A percentile compares a stretch with the other conserved stretches of the same genome.
These are phyloP conservation scores for Gryllus longicercus DNA, from an alignment of 2,888 invertebrate species.

Conservation along the genomic window DNA sequence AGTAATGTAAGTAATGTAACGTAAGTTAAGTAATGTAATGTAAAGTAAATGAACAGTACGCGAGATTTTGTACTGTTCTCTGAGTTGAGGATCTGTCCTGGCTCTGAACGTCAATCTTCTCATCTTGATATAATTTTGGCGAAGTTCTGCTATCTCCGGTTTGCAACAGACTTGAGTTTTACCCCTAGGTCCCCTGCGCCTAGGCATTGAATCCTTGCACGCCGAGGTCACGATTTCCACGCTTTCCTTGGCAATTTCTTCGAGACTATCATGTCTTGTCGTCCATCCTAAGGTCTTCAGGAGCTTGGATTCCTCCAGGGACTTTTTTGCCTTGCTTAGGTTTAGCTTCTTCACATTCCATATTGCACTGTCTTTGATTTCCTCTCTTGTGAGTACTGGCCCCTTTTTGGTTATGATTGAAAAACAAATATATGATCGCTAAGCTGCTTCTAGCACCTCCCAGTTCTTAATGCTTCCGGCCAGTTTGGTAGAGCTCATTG, in stretches of 20 bases:
- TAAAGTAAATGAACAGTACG: neutral
- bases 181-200: neutral
- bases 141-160: neutral
- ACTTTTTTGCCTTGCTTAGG: neutral
- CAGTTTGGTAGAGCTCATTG: neutral
- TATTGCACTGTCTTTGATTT: neutral
- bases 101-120: neutral
- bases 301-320: neutral
- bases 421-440: neutral
- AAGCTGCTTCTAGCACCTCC: neutral
- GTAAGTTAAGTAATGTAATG: too few relatives aligned
- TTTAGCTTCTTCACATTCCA: neutral
- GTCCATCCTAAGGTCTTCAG: neutral
- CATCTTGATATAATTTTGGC: neutral
- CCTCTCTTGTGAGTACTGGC: neutral
- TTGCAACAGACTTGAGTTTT: neutral
- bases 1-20: too few relatives aligned
- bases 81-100: neutral
- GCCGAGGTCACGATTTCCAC: neutral
- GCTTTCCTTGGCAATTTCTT: neutral
- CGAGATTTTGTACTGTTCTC: neutral
- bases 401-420: neutral
- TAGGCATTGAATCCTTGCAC: neutral
- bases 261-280: neutral
- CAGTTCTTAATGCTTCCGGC: neutral